Evolutionary conservation across 2,113 vertebrate species (phyloP).

Genomic region (Barnardius zonarius): DNA sequence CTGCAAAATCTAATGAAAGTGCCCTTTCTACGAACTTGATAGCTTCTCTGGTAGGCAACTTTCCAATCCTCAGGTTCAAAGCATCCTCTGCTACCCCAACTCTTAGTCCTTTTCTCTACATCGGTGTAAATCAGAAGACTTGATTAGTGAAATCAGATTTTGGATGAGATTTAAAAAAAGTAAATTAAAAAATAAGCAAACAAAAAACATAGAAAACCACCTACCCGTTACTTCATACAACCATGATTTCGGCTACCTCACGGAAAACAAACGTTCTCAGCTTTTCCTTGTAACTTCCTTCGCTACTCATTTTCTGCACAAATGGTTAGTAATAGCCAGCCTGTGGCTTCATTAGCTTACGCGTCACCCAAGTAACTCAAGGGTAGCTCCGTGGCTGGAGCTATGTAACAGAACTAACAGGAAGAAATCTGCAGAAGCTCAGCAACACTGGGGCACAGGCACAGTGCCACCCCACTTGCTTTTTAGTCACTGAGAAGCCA

Average conservation of each 20-base stretch:
- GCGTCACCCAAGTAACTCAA: background rate
- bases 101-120: background rate
- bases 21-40: background rate
- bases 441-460: background rate
- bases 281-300: background rate
- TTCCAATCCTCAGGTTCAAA: background rate
- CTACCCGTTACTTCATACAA: background rate
- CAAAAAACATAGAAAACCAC: background rate
- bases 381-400: background rate
- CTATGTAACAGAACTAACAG: fast-evolving
- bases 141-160: background rate
- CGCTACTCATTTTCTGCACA: background rate
- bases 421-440: background rate
- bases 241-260: background rate
- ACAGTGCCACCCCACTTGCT: background rate
- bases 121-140: background rate
- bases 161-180: background rate
- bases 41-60: background rate
- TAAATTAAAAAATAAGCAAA: background rate
- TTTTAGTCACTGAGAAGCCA: background rate
- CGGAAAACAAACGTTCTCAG: background rate
- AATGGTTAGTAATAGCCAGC: background rate
- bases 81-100: background rate
- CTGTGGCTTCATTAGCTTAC: background rate
- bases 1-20: background rate